These are phyloP conservation scores for Phalera bucephala DNA, from an alignment of 2,888 invertebrate species.

Conservation along the genomic window DNA sequence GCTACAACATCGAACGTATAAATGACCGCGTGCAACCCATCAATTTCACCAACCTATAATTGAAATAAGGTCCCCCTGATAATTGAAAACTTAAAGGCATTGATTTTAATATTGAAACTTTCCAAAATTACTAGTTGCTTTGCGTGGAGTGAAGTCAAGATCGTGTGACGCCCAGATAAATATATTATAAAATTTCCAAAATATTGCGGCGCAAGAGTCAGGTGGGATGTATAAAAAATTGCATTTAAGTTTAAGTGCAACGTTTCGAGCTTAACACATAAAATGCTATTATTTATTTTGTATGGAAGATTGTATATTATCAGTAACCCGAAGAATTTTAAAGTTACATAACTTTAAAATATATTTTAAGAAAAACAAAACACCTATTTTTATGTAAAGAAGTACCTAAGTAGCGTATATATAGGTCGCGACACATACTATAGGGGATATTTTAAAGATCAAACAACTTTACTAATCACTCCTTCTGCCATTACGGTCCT, in stretches of 20 bases:
- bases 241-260: background rate
- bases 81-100: slow-evolving; percentile 45
- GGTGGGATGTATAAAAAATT: background rate
- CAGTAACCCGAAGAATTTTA: too few relatives aligned
- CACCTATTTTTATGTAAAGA: too few relatives aligned
- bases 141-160: slow-evolving; percentile 8
- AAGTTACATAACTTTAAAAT: too few relatives aligned
- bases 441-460: too few relatives aligned
- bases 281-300: background rate
- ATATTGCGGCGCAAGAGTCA: background rate
- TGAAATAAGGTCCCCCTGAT: slow-evolving; percentile 51
- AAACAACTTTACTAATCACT: too few relatives aligned
- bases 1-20: slow-evolving; percentile 35
- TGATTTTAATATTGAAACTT: slow-evolving; percentile 41
- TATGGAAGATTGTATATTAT: too few relatives aligned
- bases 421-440: too few relatives aligned
- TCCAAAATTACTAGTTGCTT: slow-evolving; percentile 49
- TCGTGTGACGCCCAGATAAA: slow-evolving; percentile 18
- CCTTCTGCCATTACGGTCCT: too few relatives aligned
- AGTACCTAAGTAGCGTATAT: too few relatives aligned
- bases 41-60: slow-evolving; percentile 53
- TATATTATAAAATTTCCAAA: background rate
- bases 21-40: slow-evolving; percentile 43
- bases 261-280: background rate
- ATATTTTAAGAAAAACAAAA: too few relatives aligned